These are phyloP conservation scores for Venustaconcha ellipsiformis DNA, from an alignment of 1,140 invertebrate species.

Conservation along the genomic window DNA sequence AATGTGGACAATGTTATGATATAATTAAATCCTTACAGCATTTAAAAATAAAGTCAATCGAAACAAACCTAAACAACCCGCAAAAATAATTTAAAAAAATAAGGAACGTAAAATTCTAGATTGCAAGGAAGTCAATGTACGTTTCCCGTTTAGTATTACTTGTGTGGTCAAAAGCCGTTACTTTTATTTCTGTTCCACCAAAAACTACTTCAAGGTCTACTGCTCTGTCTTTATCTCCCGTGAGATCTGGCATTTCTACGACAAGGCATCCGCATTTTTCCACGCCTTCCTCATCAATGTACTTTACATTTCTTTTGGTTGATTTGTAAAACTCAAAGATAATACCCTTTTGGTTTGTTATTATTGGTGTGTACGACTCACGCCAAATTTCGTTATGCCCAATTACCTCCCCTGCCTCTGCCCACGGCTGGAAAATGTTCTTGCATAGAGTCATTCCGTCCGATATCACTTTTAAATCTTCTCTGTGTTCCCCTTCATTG, in stretches of 20 bases:
- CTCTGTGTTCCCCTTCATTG: slow-evolving; percentile 71
- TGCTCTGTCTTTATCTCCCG: slow-evolving; percentile 62
- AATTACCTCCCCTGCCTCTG: slow-evolving; percentile 71
- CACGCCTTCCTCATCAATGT: slow-evolving; percentile 74
- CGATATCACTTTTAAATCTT: slow-evolving; percentile 71
- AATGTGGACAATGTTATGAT: no score
- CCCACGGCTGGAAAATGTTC: slow-evolving; percentile 75
- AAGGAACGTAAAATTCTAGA: slow-evolving; percentile 7
- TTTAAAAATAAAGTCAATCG: no score
- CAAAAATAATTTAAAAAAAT: slow-evolving; percentile 53
- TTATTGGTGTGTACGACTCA: slow-evolving; percentile 74
- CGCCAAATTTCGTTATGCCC: slow-evolving; percentile 72
- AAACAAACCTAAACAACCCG: slow-evolving; percentile 46
- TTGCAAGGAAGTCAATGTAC: slow-evolving; percentile 72
- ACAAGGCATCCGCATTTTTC: slow-evolving; percentile 72
- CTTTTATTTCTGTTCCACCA: slow-evolving; percentile 75
- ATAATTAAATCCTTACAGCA: no score
- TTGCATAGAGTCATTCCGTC: slow-evolving; percentile 73
- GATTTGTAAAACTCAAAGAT: slow-evolving; percentile 74
- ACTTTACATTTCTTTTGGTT: slow-evolving; percentile 69
- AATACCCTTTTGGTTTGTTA: slow-evolving; percentile 70
- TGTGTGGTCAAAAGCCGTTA: slow-evolving; percentile 72
- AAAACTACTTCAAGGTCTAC: slow-evolving; percentile 74
- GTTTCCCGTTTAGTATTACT: slow-evolving; percentile 72
- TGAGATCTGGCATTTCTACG: slow-evolving; percentile 69